phyloP scores from a whole-genome alignment of 2,797 vertebrate genomes.

The Erithacus rubecula region DNA sequence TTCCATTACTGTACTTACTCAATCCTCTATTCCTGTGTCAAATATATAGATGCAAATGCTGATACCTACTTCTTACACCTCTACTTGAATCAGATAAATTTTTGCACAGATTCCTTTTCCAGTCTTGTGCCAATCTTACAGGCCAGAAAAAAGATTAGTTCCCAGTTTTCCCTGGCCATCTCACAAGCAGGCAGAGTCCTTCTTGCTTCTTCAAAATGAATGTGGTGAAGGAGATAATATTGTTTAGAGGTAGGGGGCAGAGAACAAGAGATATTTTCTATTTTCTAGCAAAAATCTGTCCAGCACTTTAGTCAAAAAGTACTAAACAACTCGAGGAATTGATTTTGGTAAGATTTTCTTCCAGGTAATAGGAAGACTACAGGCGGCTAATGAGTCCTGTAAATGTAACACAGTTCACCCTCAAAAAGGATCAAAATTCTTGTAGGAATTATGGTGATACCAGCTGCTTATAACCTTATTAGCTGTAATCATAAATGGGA shows the following conservation, averaged over 20 bases:
- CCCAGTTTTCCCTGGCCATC: neutral
- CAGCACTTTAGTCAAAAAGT: neutral
- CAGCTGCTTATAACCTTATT: neutral
- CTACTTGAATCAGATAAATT: neutral
- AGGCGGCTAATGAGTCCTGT: neutral
- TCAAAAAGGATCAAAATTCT: neutral
- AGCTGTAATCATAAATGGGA: neutral
- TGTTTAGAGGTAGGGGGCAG: neutral
- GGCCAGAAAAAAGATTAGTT: neutral
- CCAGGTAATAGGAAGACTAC: neutral
- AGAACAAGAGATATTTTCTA: neutral
- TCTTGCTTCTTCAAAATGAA: neutral
- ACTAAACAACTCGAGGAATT: neutral
- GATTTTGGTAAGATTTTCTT: neutral
- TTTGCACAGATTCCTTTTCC: neutral
- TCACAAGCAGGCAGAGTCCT: neutral
- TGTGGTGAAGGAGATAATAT: neutral
- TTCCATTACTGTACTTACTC: neutral
- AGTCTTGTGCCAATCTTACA: neutral
- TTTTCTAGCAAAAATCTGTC: neutral
- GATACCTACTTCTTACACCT: neutral
- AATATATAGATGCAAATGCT: neutral
- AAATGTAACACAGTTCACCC: neutral
- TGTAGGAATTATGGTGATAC: neutral
- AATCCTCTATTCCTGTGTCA: neutral